phyloP scores from a whole-genome alignment of 2,888 invertebrate genomes.

The Parnassius orleans region DNA sequence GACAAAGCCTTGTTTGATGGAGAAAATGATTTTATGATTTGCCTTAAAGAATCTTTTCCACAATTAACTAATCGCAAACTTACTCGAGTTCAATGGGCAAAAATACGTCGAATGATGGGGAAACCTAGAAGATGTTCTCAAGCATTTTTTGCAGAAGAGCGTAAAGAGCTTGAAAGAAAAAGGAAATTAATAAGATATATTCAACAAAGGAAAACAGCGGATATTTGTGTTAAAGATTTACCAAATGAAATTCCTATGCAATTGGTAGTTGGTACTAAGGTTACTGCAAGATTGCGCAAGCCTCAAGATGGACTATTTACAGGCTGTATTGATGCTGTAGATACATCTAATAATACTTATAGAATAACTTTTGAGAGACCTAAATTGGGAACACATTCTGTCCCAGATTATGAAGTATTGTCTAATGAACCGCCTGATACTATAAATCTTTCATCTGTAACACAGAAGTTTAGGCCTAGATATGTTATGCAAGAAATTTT shows the following conservation, averaged over 20 bases:
- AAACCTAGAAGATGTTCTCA: slow-evolving; percentile 97
- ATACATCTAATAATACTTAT: slow-evolving; percentile 96
- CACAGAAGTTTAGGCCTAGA: slow-evolving; percentile 88
- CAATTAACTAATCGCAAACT: slow-evolving; percentile 91
- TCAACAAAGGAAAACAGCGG: slow-evolving; percentile 94
- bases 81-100: slow-evolving; percentile 96
- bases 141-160: slow-evolving; percentile 97
- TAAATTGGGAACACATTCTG: slow-evolving; percentile 96
- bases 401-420: slow-evolving; percentile 97
- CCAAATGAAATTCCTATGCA: slow-evolving; percentile 97
- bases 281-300: slow-evolving; percentile 92
- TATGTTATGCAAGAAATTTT: slow-evolving; percentile 81
- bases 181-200: slow-evolving; percentile 94
- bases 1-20: slow-evolving; percentile 96
- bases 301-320: slow-evolving; percentile 98
- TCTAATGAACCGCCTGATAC: slow-evolving; percentile 96
- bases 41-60: slow-evolving; percentile 96
- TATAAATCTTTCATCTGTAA: slow-evolving; percentile 90
- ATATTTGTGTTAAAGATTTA: slow-evolving; percentile 91
- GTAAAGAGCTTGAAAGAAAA: slow-evolving; percentile 93
- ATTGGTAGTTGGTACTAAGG: slow-evolving; percentile 96
- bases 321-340: slow-evolving; percentile 96
- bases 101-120: slow-evolving; percentile 97
- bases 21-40: slow-evolving; percentile 97
- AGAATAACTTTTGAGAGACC: slow-evolving; percentile 96